Evolutionary conservation across 2,888 invertebrate species (phyloP).

Genomic region (Axea sp.): DNA sequence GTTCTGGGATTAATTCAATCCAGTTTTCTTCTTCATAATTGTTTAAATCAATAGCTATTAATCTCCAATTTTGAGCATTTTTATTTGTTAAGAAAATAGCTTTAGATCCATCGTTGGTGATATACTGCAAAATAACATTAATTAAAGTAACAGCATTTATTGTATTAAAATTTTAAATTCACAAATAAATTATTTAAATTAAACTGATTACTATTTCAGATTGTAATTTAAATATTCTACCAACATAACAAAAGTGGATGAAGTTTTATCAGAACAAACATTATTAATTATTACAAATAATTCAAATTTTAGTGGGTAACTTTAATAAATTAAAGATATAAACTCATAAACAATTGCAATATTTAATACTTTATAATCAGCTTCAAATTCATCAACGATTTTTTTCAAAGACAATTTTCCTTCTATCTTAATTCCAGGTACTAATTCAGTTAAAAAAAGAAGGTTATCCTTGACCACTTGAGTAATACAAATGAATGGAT

Average conservation of each 20-base stretch:
- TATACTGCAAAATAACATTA: slow-evolving; percentile 90
- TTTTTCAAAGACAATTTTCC: slow-evolving; percentile 86
- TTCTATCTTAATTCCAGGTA: slow-evolving; percentile 83
- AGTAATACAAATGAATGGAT: slow-evolving; percentile 89
- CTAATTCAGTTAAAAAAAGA: slow-evolving; percentile 90
- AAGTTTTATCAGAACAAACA: too few relatives aligned
- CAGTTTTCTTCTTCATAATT: slow-evolving; percentile 88
- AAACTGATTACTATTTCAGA: too few relatives aligned
- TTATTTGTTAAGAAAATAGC: slow-evolving; percentile 95
- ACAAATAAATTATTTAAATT: too few relatives aligned
- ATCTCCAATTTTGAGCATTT: slow-evolving; percentile 93
- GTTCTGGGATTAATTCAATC: slow-evolving; percentile 90
- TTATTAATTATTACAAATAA: too few relatives aligned
- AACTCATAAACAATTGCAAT: too few relatives aligned
- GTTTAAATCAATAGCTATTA: slow-evolving; percentile 90
- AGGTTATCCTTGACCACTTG: slow-evolving; percentile 96
- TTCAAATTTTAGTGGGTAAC: too few relatives aligned
- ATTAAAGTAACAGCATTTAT: too few relatives aligned
- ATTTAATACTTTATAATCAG: slow-evolving; percentile 96
- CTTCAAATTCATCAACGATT: slow-evolving; percentile 93
- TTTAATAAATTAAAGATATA: too few relatives aligned
- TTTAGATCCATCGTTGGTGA: slow-evolving; percentile 91
- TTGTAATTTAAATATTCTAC: too few relatives aligned
- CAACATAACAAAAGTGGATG: too few relatives aligned
- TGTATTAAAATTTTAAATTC: too few relatives aligned